phyloP scores from a whole-genome alignment of 2,797 vertebrate genomes.

The Avahi laniger region DNA sequence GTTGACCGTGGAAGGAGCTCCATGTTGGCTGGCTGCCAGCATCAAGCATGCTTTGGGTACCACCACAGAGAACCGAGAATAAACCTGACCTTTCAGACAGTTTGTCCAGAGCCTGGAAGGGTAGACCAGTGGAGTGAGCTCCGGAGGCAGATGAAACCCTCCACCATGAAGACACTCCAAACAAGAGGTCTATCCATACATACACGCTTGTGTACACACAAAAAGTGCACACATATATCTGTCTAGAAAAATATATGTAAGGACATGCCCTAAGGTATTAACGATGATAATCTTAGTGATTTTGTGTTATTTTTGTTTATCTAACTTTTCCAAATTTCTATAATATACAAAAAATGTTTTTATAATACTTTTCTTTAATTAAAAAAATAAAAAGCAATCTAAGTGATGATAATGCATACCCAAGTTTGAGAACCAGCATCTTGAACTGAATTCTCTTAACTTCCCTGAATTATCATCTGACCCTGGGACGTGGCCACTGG shows the following conservation, averaged over 20 bases:
- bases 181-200: too few relatives aligned
- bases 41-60: constrained; percentile 90
- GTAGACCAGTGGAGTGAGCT: constrained; percentile 20
- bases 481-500: rapidly evolving
- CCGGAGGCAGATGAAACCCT: neutral
- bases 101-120: constrained; percentile 82
- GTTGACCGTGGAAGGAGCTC: constrained; percentile 90
- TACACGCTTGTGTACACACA: rapidly evolving
- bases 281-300: neutral
- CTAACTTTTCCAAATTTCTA: neutral
- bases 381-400: neutral
- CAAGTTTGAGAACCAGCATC: neutral
- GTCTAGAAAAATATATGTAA: neutral
- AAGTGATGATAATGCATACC: neutral
- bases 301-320: neutral
- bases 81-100: constrained; percentile 92
- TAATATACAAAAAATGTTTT: neutral
- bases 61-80: constrained; percentile 89
- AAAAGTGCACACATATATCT: neutral
- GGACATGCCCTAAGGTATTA: rapidly evolving
- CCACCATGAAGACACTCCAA: neutral
- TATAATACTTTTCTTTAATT: neutral
- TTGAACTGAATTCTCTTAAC: neutral
- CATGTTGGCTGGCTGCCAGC: constrained; percentile 89
- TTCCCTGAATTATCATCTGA: neutral